Base-by-base conservation (phyloP, 2,797 vertebrate species). In the Pseudocheirus occidentalis region DNA sequence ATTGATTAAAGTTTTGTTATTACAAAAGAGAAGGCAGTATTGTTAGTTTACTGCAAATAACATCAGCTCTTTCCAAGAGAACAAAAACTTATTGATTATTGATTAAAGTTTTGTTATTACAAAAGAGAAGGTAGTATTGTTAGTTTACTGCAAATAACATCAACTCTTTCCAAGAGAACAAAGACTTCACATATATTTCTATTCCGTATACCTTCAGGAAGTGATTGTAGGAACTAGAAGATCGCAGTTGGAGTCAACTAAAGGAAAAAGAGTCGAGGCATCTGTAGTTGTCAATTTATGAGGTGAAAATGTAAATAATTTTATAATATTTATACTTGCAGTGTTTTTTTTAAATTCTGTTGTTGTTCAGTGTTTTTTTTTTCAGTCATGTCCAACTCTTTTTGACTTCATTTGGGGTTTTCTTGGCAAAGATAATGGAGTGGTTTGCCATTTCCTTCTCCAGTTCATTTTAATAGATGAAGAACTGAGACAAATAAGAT, bases 161-260 rank as follows among this genome's bases (percentile, higher is more conserved):
- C 95, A 93, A 96, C 55, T 31, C 92, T 94, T 0, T 66, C 91
- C 29, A 10, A 93, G 94, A 96, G 92, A 56, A 81, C 62, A 6
- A 92, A 92, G 50, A 94, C 96, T 96, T 93, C n/a, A 92, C 29
- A 94, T 73, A 95, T 96, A 21, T 57, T 91, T 97, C 73, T 62
- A 73, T 94, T 94, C 73, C 34, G 27, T 96, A 95, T 95, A 57
- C 89, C 94, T 93, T 96, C 46, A 93, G 62, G 18, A 94, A 50
- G 81, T 95, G 81, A 97, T 96, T 95, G 90, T 3, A 95, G 94
- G 94, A 95, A 95, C 97, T 97, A 95, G 54, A 92, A 95, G 46
- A 0, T 89, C 7, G 6, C 7, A 24, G 7, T 24, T 46, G 18
- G 66, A 24, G n/a, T 24, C 18, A 81, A 81, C 21, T 40, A 46